These are phyloP conservation scores for Brenthis hecate DNA, from an alignment of 2,888 invertebrate genomes.

Conservation along the genomic window DNA sequence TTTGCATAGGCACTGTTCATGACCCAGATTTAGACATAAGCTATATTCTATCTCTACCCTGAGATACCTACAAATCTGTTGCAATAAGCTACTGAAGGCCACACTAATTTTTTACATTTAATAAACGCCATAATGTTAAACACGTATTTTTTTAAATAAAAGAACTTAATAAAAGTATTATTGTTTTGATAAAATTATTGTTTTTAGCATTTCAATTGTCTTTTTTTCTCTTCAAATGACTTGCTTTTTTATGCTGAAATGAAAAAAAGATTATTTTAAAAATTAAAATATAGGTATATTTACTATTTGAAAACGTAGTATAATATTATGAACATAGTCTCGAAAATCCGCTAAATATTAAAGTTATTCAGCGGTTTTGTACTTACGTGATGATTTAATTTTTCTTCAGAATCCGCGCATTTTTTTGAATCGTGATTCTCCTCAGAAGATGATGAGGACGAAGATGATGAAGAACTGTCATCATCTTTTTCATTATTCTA, in stretches of 20 bases:
- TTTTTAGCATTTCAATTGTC: background rate
- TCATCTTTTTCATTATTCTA: conserved; percentile 7
- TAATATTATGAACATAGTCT: too few species aligned
- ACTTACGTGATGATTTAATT: conserved; percentile 47
- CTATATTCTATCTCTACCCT: too few species aligned
- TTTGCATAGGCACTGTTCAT: too few species aligned
- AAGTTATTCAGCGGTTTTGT: too few species aligned
- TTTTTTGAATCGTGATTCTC: conserved; percentile 46
- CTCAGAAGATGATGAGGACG: conserved; percentile 48
- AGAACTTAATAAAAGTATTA: background rate
- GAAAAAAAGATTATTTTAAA: conserved; percentile 27
- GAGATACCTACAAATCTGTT: too few species aligned
- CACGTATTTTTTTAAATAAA: background rate
- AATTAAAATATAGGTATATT: too few species aligned
- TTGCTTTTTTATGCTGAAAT: conserved; percentile 61
- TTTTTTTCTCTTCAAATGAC: conserved; percentile 43
- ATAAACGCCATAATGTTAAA: too few species aligned
- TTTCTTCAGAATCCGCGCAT: conserved; percentile 42
- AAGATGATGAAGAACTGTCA: conserved; percentile 36
- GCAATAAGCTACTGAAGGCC: too few species aligned
- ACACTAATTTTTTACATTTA: too few species aligned
- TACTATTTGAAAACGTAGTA: too few species aligned
- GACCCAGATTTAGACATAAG: too few species aligned
- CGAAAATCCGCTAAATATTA: too few species aligned
- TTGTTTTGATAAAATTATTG: conserved; percentile 28